Evolutionary conservation across 2,888 invertebrate species (phyloP).

Genomic region (Eilema depressum): DNA sequence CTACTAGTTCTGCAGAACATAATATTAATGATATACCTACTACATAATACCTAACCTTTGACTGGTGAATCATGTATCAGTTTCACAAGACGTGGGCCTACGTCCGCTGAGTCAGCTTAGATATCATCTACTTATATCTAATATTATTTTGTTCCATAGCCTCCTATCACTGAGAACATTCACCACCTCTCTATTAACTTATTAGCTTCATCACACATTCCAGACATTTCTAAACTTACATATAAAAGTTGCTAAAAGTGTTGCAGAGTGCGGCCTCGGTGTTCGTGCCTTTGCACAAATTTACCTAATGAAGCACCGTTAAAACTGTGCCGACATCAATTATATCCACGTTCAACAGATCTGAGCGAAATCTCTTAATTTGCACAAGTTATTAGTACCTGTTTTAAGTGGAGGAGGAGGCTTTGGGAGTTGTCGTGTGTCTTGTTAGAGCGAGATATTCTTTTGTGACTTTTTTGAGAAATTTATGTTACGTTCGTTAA

Average conservation of each 20-base stretch:
- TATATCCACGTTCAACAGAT: constrained; percentile 53
- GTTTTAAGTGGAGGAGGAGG: constrained; percentile 43
- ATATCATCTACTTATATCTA: too few species aligned
- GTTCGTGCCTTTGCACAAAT: constrained; percentile 51
- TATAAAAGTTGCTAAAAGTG: constrained; percentile 33
- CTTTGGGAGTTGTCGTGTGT: constrained; percentile 37
- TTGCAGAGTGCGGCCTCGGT: constrained; percentile 44
- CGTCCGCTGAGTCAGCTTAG: constrained; percentile 1
- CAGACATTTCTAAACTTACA: not conserved
- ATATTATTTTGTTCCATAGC: not conserved
- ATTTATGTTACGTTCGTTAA: not conserved
- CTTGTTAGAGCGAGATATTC: constrained; percentile 19
- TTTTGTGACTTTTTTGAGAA: not conserved
- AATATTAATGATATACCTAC: too few species aligned
- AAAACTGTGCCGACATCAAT: constrained; percentile 54
- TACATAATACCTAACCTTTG: not conserved
- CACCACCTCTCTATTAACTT: not conserved
- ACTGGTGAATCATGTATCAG: not conserved
- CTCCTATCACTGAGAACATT: not conserved
- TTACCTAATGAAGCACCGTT: constrained; percentile 55
- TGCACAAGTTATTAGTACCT: constrained; percentile 57
- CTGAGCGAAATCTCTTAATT: constrained; percentile 56
- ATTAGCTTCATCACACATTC: not conserved
- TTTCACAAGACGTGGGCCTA: not conserved
- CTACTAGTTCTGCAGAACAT: not conserved